Percentiles rank a stretch among this genome's conserved stretches.
phyloP scores from a whole-genome alignment of 2,113 vertebrate species.

The Scomber colias region DNA sequence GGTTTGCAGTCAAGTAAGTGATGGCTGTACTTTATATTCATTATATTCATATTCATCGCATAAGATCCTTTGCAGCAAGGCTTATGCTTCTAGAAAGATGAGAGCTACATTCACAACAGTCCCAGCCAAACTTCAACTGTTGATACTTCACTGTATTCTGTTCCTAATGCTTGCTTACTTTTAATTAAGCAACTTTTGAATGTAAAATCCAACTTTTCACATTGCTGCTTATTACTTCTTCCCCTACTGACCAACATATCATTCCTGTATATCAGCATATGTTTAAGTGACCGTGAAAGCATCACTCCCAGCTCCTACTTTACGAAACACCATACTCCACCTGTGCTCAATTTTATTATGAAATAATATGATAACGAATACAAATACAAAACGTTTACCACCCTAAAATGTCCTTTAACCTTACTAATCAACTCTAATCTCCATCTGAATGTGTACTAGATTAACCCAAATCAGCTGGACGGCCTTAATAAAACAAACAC shows the following conservation, averaged over 20 bases:
- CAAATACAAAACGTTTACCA: too few relatives aligned
- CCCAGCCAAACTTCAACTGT: background rate
- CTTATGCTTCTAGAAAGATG: background rate
- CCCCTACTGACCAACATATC: background rate
- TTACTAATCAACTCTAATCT: slow-evolving; percentile 12
- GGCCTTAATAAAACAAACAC: background rate
- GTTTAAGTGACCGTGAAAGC: too few relatives aligned
- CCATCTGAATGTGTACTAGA: background rate
- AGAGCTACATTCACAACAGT: background rate
- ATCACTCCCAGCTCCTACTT: background rate
- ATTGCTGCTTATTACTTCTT: too few relatives aligned
- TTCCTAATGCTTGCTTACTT: too few relatives aligned
- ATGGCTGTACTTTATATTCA: background rate
- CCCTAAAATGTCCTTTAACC: background rate
- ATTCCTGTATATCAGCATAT: background rate
- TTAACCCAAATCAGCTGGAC: background rate
- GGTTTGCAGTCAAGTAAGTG: background rate
- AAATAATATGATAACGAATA: background rate
- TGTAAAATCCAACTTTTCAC: too few relatives aligned
- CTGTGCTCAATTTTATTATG: background rate
- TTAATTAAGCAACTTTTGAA: too few relatives aligned
- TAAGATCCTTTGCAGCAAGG: background rate
- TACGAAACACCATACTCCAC: background rate
- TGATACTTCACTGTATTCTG: too few relatives aligned
- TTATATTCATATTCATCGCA: background rate